Base-by-base conservation (phyloP, 1,140 invertebrate genomes). In the Sinella curviseta region DNA sequence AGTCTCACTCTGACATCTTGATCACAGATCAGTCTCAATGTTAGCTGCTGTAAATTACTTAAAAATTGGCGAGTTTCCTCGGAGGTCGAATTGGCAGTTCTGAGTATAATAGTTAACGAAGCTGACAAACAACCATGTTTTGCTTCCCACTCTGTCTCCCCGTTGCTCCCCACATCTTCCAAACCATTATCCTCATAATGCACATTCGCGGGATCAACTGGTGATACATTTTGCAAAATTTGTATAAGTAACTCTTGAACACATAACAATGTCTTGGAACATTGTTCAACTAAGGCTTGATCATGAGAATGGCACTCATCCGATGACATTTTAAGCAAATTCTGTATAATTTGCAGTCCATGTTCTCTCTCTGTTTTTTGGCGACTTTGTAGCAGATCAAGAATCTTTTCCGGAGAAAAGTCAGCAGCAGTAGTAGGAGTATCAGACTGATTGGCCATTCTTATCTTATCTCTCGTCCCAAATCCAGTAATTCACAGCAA, bases 11-110 rank as follows among this genome's bases (percentile, higher is more conserved):
- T 36, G 24, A 75, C 74, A 30, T 75, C 74, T 48, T 36, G 74
- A 75, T 75, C 74, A 36, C 74, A 75, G 17, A 75, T 75, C 35
- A 75, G 34, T 36, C 39, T 75, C 28, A 75, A 48, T 26, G 39
- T 39, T 26, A 48, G 17, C 36, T 36, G 3, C 36, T 75, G 34
- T 28, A 75, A 48, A 28, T 75, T 20, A 3, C 3, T 4, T 1
- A 75, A 36, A 48, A 75, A 75, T 1, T 75, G 34, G 14, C 39
- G 36, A 28, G 39, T 75, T 48, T 36, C 14, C 28, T 75, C 74
- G 3, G 34, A 54, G 3, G 17, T 30, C 14, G 28, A 4, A 14
- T 48, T 20, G 28, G 35, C 20, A 2, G 39, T 75, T 48, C 36
- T 54, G 24, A 54, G 17, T 24, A 75, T 48, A 54, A 75, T 36